A percentile compares a stretch with the other conserved stretches of the same genome.
Evolutionary conservation across 2,797 vertebrate species (phyloP).

Genomic region (Alexandromys oeconomus): DNA sequence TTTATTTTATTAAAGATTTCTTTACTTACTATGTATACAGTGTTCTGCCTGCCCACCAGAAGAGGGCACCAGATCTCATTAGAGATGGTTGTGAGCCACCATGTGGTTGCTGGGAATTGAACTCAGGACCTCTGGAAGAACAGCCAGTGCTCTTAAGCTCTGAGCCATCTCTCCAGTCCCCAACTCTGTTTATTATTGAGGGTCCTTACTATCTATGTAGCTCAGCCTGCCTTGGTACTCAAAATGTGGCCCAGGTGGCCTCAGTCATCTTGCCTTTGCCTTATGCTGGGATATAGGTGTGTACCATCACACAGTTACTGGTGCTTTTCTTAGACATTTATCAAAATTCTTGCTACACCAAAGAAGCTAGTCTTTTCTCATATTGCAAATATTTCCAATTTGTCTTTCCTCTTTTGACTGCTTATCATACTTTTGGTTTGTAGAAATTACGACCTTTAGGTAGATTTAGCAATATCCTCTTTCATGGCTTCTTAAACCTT

Average conservation of each 20-base stretch:
- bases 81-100: too few species aligned
- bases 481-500: background rate
- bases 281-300: background rate
- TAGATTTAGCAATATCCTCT: slow-evolving; percentile 11
- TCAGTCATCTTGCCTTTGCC: background rate
- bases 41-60: too few species aligned
- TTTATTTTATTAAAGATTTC: too few species aligned
- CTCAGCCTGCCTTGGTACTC: background rate
- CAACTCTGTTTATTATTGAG: background rate
- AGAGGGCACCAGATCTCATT: too few species aligned
- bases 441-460: background rate
- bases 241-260: background rate
- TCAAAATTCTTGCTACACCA: background rate
- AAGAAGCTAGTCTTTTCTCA: background rate
- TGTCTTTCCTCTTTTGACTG: background rate
- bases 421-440: background rate
- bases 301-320: background rate
- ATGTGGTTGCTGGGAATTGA: too few species aligned
- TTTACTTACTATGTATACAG: too few species aligned
- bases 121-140: too few species aligned
- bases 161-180: too few species aligned
- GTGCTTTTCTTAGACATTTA: background rate
- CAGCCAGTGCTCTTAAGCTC: too few species aligned
- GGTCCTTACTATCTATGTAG: background rate
- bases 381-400: slow-evolving; percentile 10